Evolutionary conservation across 2,888 invertebrate species (phyloP).

Genomic region (Trachelus troglodyta): DNA sequence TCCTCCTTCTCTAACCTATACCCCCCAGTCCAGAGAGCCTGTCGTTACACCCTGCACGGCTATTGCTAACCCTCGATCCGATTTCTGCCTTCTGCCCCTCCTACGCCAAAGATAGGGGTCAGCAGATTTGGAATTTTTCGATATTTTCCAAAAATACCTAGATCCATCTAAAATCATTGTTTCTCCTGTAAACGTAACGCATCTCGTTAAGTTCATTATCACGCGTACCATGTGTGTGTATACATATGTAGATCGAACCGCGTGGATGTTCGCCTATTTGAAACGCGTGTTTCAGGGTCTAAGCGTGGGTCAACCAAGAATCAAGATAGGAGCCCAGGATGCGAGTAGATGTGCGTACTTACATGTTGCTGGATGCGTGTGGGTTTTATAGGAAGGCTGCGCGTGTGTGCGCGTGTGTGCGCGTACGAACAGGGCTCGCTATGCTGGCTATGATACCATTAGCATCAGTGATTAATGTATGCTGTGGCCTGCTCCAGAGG

Average conservation of each 20-base stretch:
- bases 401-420: slow-evolving; percentile 9
- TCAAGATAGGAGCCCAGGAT: slow-evolving; percentile 28
- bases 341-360: not conserved
- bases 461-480: slow-evolving; percentile 65
- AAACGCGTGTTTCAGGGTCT: slow-evolving; percentile 22
- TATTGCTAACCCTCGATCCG: too few relatives aligned
- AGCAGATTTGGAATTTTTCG: too few relatives aligned
- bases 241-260: too few relatives aligned
- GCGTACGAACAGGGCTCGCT: slow-evolving; percentile 39
- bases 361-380: slow-evolving; percentile 25
- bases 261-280: too few relatives aligned
- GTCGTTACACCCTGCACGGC: not conserved
- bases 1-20: not conserved
- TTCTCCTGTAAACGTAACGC: too few relatives aligned
- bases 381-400: slow-evolving; percentile 26
- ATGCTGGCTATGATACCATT: slow-evolving; percentile 62
- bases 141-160: too few relatives aligned
- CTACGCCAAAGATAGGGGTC: too few relatives aligned
- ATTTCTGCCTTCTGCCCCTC: too few relatives aligned
- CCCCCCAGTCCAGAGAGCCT: not conserved
- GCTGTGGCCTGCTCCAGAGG: slow-evolving; percentile 55
- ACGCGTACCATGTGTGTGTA: too few relatives aligned
- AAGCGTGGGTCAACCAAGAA: slow-evolving; percentile 37
- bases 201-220: too few relatives aligned
- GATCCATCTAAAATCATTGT: too few relatives aligned